Base-by-base conservation (phyloP, 2,797 vertebrate species). In the Thaleichthys pacificus region DNA sequence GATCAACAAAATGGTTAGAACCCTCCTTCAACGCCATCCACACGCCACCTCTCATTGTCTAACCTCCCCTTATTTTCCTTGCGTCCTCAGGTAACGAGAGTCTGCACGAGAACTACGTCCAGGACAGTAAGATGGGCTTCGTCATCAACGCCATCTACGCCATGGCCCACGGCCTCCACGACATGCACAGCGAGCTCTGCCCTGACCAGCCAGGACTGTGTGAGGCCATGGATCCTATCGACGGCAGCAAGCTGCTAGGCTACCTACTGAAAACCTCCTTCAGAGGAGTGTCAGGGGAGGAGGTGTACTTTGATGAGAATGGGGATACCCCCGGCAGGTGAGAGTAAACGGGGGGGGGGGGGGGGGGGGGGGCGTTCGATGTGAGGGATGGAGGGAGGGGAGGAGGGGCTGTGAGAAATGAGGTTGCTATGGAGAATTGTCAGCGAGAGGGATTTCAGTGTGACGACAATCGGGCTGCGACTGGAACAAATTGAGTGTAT, bases 51-150 rank as follows among this genome's bases (percentile, higher is more conserved):
- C 75, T 51, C 6, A 58, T 71, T 0, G 12, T 57, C 4, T 3
- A 28, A 17, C 49, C 32, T 26, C 51, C 47, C 35, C 8, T 61
- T 56, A 74, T 73, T 79, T 68, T 17, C 56, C 57, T 57, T 77
- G 49, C 19, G 22, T 57, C 9, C 6, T 51, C 86, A 99, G 98
- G 97, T 72, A 97, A 97, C 26, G 97, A 99, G 80, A 97, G 95
- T 85, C 92, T 99, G 80, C 95, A 96, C 80, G 97, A 99, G 85
- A 97, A 98, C 85, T 99, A 99, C 11, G 92, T 99, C 15, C 98
- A 99, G 85, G 98, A 99, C 88, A 99, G 97, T 84, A 99, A 99
- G 92, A 99, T 99, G 98, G 98, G 98, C 75, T 99, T 99, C 86
- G 97, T 99, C 88, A 99, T 99, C 89, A 99, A 99, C 26, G 98